Base-by-base conservation (phyloP, 2,888 invertebrate species). In the Rhyacophila evoluta region DNA sequence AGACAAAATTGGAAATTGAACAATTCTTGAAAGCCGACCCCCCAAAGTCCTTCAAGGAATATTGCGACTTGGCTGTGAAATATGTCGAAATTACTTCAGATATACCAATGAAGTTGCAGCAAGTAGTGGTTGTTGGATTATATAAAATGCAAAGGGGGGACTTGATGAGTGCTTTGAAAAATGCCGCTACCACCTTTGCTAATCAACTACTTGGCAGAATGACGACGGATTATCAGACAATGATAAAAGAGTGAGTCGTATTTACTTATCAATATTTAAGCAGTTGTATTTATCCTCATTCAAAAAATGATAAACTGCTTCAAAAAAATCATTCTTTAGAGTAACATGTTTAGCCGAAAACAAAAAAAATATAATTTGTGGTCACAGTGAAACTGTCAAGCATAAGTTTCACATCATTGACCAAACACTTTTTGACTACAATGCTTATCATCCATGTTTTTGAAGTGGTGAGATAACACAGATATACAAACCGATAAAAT, bases 131-230 rank as follows among this genome's bases (percentile, higher is more conserved):
- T 15, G 93, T 95, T 84, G 97, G 96, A 6, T 92, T 97, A 88
- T 98, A 95, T 85, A 94, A 95, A 84, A 93, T 98, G 85, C 94
- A 96, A 86, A 92, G 97, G 76, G 92, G 91, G 71, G 94, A 95
- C 75, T 88, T 98, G 33, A 94, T 98, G 69, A 90, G 90, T 12
- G 90, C 93, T 0, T 86, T 98, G 81, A 92, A 94, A 5, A 86
- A 89, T 10, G 89, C 94, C 28, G 95, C 96, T 0, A 91, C 92
- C 33, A 89, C 90, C 74, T 88, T 96, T 75, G 93, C 93, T 81
- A 92, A 92, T 71, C 91, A 92, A 74, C 86, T 98, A 73, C 86
- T 98, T 3, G 88, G 91, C 55, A 91, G 92, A 84, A 95, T 97
- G 93, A 92, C 94, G 0, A 89, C 91, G 25, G 95, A 96, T 85